Evolutionary conservation across 2,888 invertebrate species (phyloP), one percentile per base, ranked within the genome.

Genomic region (Slavum lentiscoides): DNA sequence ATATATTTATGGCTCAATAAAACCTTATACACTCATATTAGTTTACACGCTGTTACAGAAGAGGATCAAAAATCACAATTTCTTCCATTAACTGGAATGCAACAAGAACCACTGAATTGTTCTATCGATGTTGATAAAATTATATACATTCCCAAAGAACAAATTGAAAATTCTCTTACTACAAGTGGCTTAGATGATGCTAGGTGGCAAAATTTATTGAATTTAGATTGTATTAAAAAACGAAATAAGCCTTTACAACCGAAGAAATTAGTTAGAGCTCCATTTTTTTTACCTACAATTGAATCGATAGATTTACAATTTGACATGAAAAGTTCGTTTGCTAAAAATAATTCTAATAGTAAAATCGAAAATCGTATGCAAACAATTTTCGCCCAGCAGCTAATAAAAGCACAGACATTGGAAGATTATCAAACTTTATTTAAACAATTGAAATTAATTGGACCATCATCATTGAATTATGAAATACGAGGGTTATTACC

Each of bases 1-100:
- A 90, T 99, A 76, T 96, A 94, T 86, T 88, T 99, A 58, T 99
- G 98, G 98, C 92, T 94, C 0, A 99, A 98, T 87, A 91, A 91
- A 85, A 92, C 94, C 0, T 87, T 97, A 1, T 98, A 94, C 86
- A 89, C 91, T 74, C 92, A 92, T 85, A 89, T 97, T 49, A 92
- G 94, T 53, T 88, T 98, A 19, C 91, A 91, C 85, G 92, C 94
- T 0, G 89, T 96, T 39, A 86, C 82, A 13, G 82, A 76, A 66
- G 86, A 85, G 6, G 83, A 87, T 69, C 85, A 86, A 77, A 85
- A 87, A 82, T 84, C 39, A 30, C 70, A 59, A 55, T 17, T 58
- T 5, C 66, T 82, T 30, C 70, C 82, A 23, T 61, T 82, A 58
- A 74, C 73, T 19, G 82, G 76, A 21, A 39, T 84, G 53, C 82